These are phyloP conservation scores for Zaprionus davidi DNA, from an alignment of 1,140 invertebrate species.

Conservation along the genomic window DNA sequence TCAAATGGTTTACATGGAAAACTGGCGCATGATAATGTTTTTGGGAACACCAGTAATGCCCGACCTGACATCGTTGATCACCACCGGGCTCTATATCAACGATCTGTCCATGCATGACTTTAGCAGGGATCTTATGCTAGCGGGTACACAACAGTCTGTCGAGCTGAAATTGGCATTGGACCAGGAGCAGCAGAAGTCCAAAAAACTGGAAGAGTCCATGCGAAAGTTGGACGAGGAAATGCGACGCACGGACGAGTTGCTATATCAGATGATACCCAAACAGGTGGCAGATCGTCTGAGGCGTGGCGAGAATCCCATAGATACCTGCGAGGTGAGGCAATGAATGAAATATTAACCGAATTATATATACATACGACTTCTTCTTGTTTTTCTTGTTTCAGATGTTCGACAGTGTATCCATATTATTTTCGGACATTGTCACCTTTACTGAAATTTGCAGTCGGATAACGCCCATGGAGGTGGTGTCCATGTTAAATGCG, in stretches of 20 bases:
- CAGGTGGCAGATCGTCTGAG: constrained; percentile 96
- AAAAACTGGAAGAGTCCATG: constrained; percentile 98
- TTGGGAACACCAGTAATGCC: constrained; percentile 98
- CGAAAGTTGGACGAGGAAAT: constrained; percentile 97
- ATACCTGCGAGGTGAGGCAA: constrained; percentile 94
- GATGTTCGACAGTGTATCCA: constrained; percentile 98
- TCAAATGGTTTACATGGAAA: constrained; percentile 99
- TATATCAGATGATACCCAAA: constrained; percentile 99
- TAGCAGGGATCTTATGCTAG: constrained; percentile 97
- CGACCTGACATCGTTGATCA: constrained; percentile 94
- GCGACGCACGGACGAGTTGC: constrained; percentile 96
- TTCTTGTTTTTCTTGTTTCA: constrained; percentile 5
- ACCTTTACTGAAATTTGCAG: constrained; percentile 98
- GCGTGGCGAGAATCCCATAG: constrained; percentile 96
- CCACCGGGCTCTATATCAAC: constrained; percentile 96
- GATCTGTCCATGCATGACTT: constrained; percentile 99
- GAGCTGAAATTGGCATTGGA: constrained; percentile 97
- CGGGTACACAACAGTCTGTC: constrained; percentile 98
- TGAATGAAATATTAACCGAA: not conserved
- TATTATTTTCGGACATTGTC: constrained; percentile 98
- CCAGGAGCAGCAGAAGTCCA: constrained; percentile 98
- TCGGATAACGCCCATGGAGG: constrained; percentile 97
- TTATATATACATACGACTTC: not conserved
- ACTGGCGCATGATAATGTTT: constrained; percentile 98
- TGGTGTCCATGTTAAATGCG: constrained; percentile 97